Base-by-base conservation (phyloP, 2,113 vertebrate genomes). In the Peromyscus polionotus region DNA sequence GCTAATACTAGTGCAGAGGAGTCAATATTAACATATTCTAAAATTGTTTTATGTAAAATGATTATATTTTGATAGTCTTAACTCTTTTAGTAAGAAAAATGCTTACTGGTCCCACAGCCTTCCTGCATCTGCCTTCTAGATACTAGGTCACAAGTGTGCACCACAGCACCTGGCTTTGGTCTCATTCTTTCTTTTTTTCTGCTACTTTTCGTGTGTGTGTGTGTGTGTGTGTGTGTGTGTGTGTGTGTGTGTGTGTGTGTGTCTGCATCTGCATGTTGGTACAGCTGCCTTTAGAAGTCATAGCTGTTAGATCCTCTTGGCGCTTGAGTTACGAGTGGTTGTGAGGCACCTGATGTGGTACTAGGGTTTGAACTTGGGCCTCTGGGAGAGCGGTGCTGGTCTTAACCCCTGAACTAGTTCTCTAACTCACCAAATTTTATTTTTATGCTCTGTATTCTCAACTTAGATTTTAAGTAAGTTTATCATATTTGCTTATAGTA, bases 391-490 rank as follows among this genome's bases (percentile, higher is more conserved):
- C 54, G 24, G 5, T 59, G 54, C 11, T 83, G 54, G 1, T 16
- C 57, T 39, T 39, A 39, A 39, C 36, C 36, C n/a, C 24, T 61
- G 36, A 61, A 12, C 80, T 83, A 39, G 39, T 5, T 26, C n/a
- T 84, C n/a, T 63, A 48, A 86, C 26, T 33, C 28, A 6, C 84
- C 42, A 91, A 14, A 81, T 67, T 72, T 59, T 68, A 33, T 39
- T 95, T 95, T 94, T 90, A 90, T 88, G 67, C 6, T 81, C 5
- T 92, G 22, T 95, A 57, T 28, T 95, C 3, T 87, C 39, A 88
- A 54, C 51, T 95, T 85, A 93, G n/a, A 87, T 84, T 83, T 86
- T 94, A 77, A 96, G 31, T n/a, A 28, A 80, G 36, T 31, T 79
- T 86, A 57, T 88, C 12, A 67, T 51, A 61, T 63, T 81, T 86